Conservation (phyloP, 2,113 vertebrate species). For the Cryptomyrus ogoouensis region DNA sequence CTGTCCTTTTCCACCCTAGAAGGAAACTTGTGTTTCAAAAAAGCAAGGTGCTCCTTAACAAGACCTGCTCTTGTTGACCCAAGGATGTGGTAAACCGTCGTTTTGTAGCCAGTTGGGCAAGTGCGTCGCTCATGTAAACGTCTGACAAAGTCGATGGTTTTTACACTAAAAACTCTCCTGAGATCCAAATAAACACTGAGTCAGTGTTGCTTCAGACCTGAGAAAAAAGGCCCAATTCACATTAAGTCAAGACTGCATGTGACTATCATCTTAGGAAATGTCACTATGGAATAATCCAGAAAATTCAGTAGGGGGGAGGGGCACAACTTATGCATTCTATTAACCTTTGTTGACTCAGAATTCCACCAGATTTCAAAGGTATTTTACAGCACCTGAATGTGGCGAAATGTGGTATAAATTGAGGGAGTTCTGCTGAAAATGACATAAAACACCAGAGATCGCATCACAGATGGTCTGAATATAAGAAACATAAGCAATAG, state of each 20-base stretch:
- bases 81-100: neutral
- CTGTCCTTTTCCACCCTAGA: neutral
- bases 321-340: constrained; percentile 9
- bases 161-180: constrained; percentile 2
- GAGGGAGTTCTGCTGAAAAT: neutral
- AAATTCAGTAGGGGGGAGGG: neutral
- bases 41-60: constrained; percentile 2
- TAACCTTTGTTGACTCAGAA: neutral
- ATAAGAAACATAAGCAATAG: constrained; percentile 1
- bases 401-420: neutral
- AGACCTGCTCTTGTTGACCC: neutral
- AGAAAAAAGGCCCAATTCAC: constrained; percentile 17
- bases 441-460: constrained; percentile 1
- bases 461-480: neutral
- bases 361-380: neutral
- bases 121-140: constrained; percentile 11
- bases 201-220: constrained; percentile 11
- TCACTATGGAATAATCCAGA: constrained; percentile 10
- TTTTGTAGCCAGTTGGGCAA: neutral
- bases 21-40: constrained; percentile 1
- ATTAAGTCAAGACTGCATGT: neutral
- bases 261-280: constrained; percentile 2
- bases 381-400: constrained; percentile 5
- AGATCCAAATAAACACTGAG: constrained; percentile 16
- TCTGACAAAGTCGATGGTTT: constrained; percentile 20